Percentiles rank a stretch among this genome's conserved stretches.
These are phyloP conservation scores for Desmodus rotundus DNA, from an alignment of 2,113 vertebrate species.

Conservation along the genomic window DNA sequence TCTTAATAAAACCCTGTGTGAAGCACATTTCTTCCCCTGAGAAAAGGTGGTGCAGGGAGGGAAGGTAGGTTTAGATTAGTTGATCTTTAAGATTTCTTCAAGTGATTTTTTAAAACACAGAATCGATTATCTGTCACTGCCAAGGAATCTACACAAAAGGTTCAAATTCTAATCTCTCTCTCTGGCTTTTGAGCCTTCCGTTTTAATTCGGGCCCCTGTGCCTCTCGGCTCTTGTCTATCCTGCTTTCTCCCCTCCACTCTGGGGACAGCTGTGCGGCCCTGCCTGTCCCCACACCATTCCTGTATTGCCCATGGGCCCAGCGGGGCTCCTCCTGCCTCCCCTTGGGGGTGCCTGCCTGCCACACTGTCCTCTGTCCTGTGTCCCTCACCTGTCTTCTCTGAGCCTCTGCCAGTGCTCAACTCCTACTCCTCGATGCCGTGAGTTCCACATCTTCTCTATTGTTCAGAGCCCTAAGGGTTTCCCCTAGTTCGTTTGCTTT, in stretches of 20 bases:
- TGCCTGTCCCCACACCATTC: not conserved
- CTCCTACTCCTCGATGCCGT: not conserved
- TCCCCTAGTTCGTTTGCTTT: not conserved
- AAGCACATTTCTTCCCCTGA: not conserved
- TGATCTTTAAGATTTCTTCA: constrained; percentile 59
- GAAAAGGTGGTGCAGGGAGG: not conserved
- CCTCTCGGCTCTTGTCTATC: not conserved
- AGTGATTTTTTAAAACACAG: constrained; percentile 24
- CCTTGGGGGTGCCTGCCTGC: not conserved
- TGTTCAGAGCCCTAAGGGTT: not conserved
- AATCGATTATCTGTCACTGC: constrained; percentile 63
- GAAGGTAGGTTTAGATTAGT: constrained; percentile 31
- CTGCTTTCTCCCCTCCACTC: not conserved
- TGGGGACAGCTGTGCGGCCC: not conserved
- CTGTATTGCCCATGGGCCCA: not conserved
- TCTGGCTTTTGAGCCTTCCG: constrained; percentile 3
- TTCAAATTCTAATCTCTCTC: constrained; percentile 28
- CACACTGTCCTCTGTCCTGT: not conserved
- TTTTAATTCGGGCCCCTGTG: not conserved
- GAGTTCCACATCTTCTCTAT: not conserved
- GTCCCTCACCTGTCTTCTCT: not conserved
- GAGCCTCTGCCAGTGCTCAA: not conserved
- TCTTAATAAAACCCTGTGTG: not conserved
- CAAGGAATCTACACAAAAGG: constrained; percentile 1
- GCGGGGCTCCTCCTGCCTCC: not conserved